Evolutionary conservation across 2,113 vertebrate genomes (phyloP).

Genomic region (Macaca nemestrina): DNA sequence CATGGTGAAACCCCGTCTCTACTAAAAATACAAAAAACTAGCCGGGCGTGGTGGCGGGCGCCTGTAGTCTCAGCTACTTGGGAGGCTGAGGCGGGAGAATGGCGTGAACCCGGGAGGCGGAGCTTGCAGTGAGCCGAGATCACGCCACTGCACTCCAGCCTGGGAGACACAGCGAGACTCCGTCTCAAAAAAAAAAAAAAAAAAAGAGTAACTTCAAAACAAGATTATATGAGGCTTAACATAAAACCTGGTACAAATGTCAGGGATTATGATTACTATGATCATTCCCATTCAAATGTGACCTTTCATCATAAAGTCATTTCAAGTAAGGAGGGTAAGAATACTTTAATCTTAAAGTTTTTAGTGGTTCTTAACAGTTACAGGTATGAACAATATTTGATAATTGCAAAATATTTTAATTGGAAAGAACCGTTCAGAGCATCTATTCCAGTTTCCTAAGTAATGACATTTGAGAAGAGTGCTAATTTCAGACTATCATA

Average conservation of each 20-base stretch:
- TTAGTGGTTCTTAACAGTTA: not conserved
- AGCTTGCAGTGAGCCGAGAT: too few relatives aligned
- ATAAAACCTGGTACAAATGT: not conserved
- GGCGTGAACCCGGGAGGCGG: too few relatives aligned
- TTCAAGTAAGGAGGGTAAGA: not conserved
- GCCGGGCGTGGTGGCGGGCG: too few relatives aligned
- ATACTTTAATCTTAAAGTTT: not conserved
- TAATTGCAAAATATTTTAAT: not conserved
- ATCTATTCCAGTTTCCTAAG: not conserved
- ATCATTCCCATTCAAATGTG: not conserved
- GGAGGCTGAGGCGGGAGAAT: too few relatives aligned
- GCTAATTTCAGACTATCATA: not conserved
- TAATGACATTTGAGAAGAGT: not conserved
- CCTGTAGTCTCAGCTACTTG: too few relatives aligned
- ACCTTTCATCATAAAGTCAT: conserved; percentile 13
- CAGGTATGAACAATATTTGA: not conserved
- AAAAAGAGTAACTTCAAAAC: not conserved
- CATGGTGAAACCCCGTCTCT: too few relatives aligned
- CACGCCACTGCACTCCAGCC: too few relatives aligned
- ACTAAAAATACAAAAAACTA: too few relatives aligned
- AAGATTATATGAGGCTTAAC: not conserved
- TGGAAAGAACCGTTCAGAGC: not conserved
- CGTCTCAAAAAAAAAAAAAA: not conserved
- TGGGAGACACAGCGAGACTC: too few relatives aligned
- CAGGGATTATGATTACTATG: not conserved